Evolutionary conservation across 2,113 vertebrate genomes (phyloP).

Genomic region (Sylvietta virens): DNA sequence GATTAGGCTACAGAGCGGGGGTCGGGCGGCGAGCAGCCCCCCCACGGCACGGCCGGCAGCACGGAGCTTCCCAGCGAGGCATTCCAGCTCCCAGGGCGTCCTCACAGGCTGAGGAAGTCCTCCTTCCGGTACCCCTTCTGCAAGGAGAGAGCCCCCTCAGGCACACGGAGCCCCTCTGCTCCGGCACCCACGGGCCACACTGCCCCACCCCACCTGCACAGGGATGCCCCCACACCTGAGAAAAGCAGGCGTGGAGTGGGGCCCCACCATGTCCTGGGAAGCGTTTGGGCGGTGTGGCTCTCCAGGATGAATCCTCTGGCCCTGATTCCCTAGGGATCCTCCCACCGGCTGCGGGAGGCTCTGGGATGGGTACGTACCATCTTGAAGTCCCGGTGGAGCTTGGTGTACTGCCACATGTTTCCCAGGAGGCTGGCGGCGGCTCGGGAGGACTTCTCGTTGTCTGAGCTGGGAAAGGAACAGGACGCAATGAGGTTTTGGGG

Average conservation of each 20-base stretch:
- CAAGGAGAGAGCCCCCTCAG: neutral
- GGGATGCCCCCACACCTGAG: neutral
- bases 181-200: rapidly evolving
- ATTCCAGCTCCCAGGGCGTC: neutral
- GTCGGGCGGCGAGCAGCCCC: neutral
- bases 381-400: conserved; percentile 85
- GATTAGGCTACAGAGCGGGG: neutral
- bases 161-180: neutral
- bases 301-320: neutral
- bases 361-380: conserved; percentile 59
- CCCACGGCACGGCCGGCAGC: neutral
- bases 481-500: neutral
- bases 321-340: neutral
- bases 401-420: conserved; percentile 95
- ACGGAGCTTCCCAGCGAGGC: neutral
- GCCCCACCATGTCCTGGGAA: rapidly evolving
- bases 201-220: neutral
- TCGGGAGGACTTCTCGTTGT: conserved; percentile 76
- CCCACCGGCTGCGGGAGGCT: rapidly evolving
- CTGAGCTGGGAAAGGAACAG: conserved; percentile 58
- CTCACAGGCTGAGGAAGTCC: conserved; percentile 73
- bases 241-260: rapidly evolving
- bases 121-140: conserved; percentile 81
- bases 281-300: neutral
- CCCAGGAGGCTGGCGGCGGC: conserved; percentile 85